Base-by-base conservation (phyloP, 1,140 invertebrate species). In the Chlorops oryzae region DNA sequence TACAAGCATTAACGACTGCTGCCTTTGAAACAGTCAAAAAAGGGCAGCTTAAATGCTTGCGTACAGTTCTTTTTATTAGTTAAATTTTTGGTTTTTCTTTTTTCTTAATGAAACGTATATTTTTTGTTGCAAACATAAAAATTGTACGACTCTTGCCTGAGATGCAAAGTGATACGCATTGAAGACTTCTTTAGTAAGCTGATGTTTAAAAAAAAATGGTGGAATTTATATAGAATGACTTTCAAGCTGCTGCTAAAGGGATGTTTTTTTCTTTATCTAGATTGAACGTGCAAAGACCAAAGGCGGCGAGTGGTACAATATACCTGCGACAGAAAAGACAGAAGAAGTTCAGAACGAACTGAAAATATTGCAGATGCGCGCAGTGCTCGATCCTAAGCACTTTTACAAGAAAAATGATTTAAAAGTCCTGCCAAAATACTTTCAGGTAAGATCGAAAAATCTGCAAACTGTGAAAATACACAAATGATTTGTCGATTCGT, bases 401-500 rank as follows among this genome's bases (percentile, higher is more conserved):
- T 96, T 96, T 64, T 97, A 96, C 73, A 96, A 96, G 70, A 88
- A 89, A 56, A 93, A 91, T 71, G 90, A 94, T 67, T 77, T 86
- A 28, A 85, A 89, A 74, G 81, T 80, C 2, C 62, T 92, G 24
- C 92, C 92, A 0, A 96, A 96, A 77, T 95, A 91, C 68, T 96
- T 97, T 69, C 88, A 93, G 75, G 86, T 88, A 70, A 67, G 59
- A 24, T 49, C 17, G 4, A n/a, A n/a, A n/a, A n/a, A n/a, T n/a
- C n/a, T n/a, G n/a, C n/a, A n/a, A n/a, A n/a, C n/a, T 32, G 46
- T 48, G 47, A 44, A n/a, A 40, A 39, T 13, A 50, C 35, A 22
- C 23, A 20, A 51, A 23, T n/a, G n/a, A n/a, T n/a, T n/a, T n/a
- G n/a, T n/a, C n/a, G n/a, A n/a, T n/a, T 55, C 52, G 58, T 75